Evolutionary conservation across 2,888 invertebrate species (phyloP).

Genomic region (Ennomos fuscantarius): DNA sequence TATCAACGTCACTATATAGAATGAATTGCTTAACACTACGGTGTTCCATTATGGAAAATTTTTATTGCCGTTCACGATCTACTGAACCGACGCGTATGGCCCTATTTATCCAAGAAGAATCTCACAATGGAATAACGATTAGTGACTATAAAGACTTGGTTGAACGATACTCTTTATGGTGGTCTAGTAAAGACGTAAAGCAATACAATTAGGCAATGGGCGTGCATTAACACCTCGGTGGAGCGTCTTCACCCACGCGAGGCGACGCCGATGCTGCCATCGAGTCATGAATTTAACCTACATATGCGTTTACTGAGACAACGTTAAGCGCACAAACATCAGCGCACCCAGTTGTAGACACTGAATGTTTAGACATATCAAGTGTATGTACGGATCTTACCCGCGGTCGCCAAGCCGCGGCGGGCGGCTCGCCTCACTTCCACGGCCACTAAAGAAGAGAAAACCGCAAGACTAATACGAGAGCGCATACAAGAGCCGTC

Average conservation of each 20-base stretch:
- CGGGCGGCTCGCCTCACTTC: conserved; percentile 54
- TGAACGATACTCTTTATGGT: conserved; percentile 70
- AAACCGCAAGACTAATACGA: conserved; percentile 61
- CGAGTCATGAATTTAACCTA: conserved; percentile 68
- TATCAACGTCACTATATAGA: conserved; percentile 32
- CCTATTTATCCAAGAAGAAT: conserved; percentile 53
- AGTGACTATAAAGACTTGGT: conserved; percentile 69
- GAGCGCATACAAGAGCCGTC: conserved; percentile 50
- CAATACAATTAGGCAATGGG: conserved; percentile 82
- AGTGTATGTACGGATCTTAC: conserved; percentile 53
- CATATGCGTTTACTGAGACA: conserved; percentile 52
- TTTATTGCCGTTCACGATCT: conserved; percentile 51
- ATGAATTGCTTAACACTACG: conserved; percentile 43
- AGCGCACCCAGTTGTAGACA: conserved; percentile 57
- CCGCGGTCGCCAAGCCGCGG: conserved; percentile 52
- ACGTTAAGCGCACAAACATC: conserved; percentile 49
- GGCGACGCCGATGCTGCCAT: conserved; percentile 54
- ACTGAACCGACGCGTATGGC: conserved; percentile 49
- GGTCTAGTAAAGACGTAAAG: conserved; percentile 66
- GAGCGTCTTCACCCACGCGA: conserved; percentile 72
- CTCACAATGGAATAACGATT: conserved; percentile 71
- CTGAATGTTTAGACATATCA: conserved; percentile 54
- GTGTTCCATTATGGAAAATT: conserved; percentile 51
- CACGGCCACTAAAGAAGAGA: conserved; percentile 59
- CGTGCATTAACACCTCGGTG: conserved; percentile 79